Percentiles rank a stretch among this genome's conserved stretches.
These are phyloP conservation scores for Mya arenaria DNA, from an alignment of 1,140 invertebrate genomes.

Conservation along the genomic window DNA sequence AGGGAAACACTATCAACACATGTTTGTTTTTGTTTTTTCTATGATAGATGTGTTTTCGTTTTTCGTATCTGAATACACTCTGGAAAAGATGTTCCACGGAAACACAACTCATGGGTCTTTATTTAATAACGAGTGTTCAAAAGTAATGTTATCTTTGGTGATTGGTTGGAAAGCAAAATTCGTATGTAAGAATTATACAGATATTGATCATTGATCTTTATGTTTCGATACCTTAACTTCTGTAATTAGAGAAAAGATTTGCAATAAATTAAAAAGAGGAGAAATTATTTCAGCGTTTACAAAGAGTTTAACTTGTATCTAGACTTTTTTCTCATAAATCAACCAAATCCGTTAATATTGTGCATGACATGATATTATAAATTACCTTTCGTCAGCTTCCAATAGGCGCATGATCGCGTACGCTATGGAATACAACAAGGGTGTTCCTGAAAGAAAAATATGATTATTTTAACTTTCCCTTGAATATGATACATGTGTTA, in stretches of 20 bases:
- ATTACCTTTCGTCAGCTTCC: slow-evolving; percentile 60
- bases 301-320: background rate
- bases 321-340: background rate
- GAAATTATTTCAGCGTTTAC: background rate
- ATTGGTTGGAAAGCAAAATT: too few species aligned
- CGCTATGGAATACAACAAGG: slow-evolving; percentile 50
- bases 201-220: too few species aligned
- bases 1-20: too few species aligned
- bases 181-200: too few species aligned
- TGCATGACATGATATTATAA: background rate
- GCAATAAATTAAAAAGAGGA: background rate
- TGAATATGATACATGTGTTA: background rate
- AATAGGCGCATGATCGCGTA: slow-evolving; percentile 57
- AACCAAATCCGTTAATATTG: background rate
- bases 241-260: background rate
- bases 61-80: too few species aligned
- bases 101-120: too few species aligned
- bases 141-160: too few species aligned
- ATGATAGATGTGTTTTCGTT: too few species aligned
- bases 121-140: too few species aligned
- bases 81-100: too few species aligned
- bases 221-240: too few species aligned
- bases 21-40: too few species aligned
- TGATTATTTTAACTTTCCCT: background rate
- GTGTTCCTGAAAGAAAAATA: slow-evolving; percentile 45